Base-by-base conservation (phyloP, 2,797 vertebrate genomes). In the Gymnoscopelus braueri region DNA sequence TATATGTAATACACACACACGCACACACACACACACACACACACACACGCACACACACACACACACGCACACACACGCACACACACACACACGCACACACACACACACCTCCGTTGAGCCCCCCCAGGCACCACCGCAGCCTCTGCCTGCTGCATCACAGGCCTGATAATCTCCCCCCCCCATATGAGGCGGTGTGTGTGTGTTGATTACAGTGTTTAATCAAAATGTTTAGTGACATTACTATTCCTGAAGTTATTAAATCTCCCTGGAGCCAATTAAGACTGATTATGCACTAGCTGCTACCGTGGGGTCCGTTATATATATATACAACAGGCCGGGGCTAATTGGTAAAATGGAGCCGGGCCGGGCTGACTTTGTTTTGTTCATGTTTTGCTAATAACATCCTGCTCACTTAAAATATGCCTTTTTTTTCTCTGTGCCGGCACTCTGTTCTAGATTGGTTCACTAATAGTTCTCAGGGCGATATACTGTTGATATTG, bases 171-270 rank as follows among this genome's bases (percentile, higher is more conserved):
- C n/a, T 48, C n/a, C n/a, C n/a, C n/a, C 13, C 74, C 51, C 60
- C 48, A 65, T 82, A 75, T 59, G 65, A 80, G 78, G 69, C 74
- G 75, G n/a, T n/a, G n/a, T n/a, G 75, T 78, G 71, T 76, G 69
- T 76, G 81, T 79, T 82, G 81, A 84, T 88, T 78, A 70, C 77
- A 71, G 74, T 67, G 62, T 81, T 85, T 80, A 89, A 85, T 89
- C 75, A n/a, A n/a, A 83, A 74, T 74, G 72, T 49, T 86, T 84
- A 39, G 71, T 87, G 82, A 81, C 80, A 80, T 71, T 74, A 83
- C 80, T 74, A 29, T 82, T 81, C n/a, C 48, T 81, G 77, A 72
- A 44, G 49, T 77, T 81, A 85, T 85, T 83, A 81, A 82, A 84
- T 77, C 76, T 69, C 62, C 72, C 63, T 67, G 69, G 65, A 77